Base-by-base conservation (phyloP, 2,797 vertebrate genomes). In the Chromis chromis region DNA sequence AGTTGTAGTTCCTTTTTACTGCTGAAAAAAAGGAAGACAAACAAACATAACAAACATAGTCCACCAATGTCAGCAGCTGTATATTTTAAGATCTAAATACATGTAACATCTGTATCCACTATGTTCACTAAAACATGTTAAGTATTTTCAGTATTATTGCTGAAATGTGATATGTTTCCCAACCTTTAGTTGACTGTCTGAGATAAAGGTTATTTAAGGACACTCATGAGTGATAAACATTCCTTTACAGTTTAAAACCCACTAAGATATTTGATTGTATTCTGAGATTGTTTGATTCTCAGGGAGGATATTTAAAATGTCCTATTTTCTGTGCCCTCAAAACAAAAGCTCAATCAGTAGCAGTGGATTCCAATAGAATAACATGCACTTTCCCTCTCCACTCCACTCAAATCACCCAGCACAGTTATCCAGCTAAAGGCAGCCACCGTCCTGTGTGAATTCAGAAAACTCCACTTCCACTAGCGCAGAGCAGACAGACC, bases 401-500 rank as follows among this genome's bases (percentile, higher is more conserved):
- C 25, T 25, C 25, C 25, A 52, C 25, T 74, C 28, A 33, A 50
- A 57, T 39, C 25, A 2, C 16, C 24, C 50, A 60, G 14, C 27
- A 39, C 22, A 72, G 27, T 74, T 71, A 58, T 65, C 22, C 53
- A 21, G 44, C 73, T 56, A 72, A 79, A 84, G 49, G 62, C 58
- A 64, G 63, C 61, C 54, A 57, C 79, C 55, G 79, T 74, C 53
- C 68, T 54, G 14, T 63, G 55, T 64, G 59, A 75, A 79, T 81
- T 70, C 44, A 78, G 61, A 74, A 82, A 54, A 84, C 64, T 64
- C 61, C 58, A 74, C 73, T 81, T 89, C 76, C 69, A 89, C 57
- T 48, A 62, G 61, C 64, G 62, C 39, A 65, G 78, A 70, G 81
- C 81, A 90, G 85, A 89, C 80, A 72, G 76, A 78, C 72, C 74